Base-by-base conservation (phyloP, 1,140 invertebrate genomes). In the Forficula auricularia region DNA sequence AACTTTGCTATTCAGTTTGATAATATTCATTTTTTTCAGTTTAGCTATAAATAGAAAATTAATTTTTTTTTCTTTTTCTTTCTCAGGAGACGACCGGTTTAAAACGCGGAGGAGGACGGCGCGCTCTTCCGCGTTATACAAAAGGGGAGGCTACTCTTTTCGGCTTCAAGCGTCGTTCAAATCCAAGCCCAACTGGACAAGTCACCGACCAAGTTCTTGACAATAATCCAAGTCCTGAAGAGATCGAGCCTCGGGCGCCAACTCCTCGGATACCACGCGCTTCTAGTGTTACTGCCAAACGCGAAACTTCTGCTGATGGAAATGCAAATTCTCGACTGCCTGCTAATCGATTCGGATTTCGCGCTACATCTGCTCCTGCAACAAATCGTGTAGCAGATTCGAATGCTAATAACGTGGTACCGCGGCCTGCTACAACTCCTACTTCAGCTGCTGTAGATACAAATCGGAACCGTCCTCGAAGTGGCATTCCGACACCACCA, bases 111-210 rank as follows among this genome's bases (percentile, higher is more conserved):
- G 57, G 73, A 70, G 48, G 62, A 67, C 36, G 64, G 65, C 45
- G 55, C 59, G 20, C 58, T 66, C 53, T 48, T 33, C 43, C 37
- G 60, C 60, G 50, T 55, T 64, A 52, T 52, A 65, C 67, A 15
- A 68, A 72, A 45, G 75, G 76, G 16, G 71, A 75, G 30, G 68
- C 75, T 2, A 77, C 73, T 45, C 77, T 75, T 0, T 79, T 79
- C 48, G 76, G 76, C 4, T 79, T 78, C 55, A 67, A 72, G 14
- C 65, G 70, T 9, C 62, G 69, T 2, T 66, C 71, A 4, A 58
- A 27, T 64, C 36, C 66, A 67, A 40, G 66, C 71, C 0, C 68
- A 71, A 4, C 64, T 65, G 18, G 52, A 59, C 35, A 55, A 60
- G 18, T 50, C 4, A 6, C 22, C 10, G 22, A 10, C 22, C 22